These are phyloP conservation scores for Antrozous pallidus DNA, from an alignment of 2,797 vertebrate genomes.

Conservation along the genomic window DNA sequence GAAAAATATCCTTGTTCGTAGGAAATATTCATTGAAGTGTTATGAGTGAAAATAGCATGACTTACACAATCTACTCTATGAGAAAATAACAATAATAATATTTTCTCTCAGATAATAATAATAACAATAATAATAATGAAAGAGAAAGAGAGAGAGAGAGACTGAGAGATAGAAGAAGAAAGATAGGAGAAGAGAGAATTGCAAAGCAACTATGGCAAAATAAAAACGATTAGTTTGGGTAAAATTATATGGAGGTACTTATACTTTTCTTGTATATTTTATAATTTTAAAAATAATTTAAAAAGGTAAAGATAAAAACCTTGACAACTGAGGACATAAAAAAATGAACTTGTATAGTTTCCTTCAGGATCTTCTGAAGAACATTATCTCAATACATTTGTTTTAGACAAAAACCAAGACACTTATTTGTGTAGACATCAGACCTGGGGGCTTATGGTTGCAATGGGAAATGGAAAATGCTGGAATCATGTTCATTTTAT, in stretches of 20 bases:
- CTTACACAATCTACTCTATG: background rate
- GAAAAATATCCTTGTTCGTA: constrained; percentile 4
- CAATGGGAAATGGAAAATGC: background rate
- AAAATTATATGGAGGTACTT: background rate
- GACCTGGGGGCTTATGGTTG: background rate
- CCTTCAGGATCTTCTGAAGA: background rate
- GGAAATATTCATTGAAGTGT: background rate
- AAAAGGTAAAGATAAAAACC: background rate
- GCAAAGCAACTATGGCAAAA: background rate
- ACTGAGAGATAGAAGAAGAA: background rate
- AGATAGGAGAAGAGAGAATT: background rate
- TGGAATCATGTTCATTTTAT: constrained; percentile 4
- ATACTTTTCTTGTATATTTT: background rate
- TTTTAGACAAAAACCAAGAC: constrained; percentile 5
- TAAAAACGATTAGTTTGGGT: background rate
- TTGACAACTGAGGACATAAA: background rate
- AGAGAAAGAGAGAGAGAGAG: background rate
- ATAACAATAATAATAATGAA: background rate
- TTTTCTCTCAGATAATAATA: background rate
- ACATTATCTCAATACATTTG: constrained; percentile 9
- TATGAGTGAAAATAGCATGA: background rate
- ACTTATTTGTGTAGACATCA: background rate
- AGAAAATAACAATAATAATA: background rate
- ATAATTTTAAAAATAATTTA: constrained; percentile 16
- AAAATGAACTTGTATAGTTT: background rate